These are phyloP conservation scores for Lepidocyrtinus sp. DNA, from an alignment of 2,888 invertebrate species.

Conservation along the genomic window DNA sequence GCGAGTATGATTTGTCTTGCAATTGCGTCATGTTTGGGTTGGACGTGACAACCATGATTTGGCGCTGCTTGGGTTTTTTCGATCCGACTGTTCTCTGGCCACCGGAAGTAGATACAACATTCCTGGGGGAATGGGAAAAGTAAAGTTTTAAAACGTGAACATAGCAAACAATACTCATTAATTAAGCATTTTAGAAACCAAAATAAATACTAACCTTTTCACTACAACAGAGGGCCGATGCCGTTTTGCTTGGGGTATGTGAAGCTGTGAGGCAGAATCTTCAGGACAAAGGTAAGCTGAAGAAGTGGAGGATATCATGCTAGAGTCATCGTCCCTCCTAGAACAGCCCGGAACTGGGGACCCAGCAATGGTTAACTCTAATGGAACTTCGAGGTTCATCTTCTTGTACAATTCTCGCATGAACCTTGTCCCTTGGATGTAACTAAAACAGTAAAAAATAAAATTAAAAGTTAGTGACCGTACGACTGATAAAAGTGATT, in stretches of 20 bases:
- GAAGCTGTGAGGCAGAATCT: slow-evolving; percentile 41
- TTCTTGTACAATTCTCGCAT: slow-evolving; percentile 41
- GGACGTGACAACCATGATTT: slow-evolving; percentile 36
- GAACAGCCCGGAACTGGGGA: slow-evolving; percentile 41
- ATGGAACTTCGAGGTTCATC: slow-evolving; percentile 43
- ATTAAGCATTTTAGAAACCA: too few species aligned
- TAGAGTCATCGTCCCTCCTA: slow-evolving; percentile 48
- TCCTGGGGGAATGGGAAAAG: too few species aligned
- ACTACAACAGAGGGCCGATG: slow-evolving; percentile 17
- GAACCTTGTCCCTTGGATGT: slow-evolving; percentile 42
- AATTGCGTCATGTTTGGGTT: neutral
- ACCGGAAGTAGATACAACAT: neutral
- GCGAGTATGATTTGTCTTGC: neutral
- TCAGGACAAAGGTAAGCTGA: slow-evolving; percentile 46
- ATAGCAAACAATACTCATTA: too few species aligned
- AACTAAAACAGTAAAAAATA: slow-evolving; percentile 11
- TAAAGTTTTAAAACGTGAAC: too few species aligned
- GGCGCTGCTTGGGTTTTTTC: slow-evolving; percentile 19
- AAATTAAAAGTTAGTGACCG: too few species aligned
- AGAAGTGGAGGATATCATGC: slow-evolving; percentile 43
- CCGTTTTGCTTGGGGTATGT: slow-evolving; percentile 19
- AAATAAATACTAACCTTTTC: neutral
- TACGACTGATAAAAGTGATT: neutral
- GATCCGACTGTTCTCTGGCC: slow-evolving; percentile 20
- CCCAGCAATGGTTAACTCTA: slow-evolving; percentile 40